Percentiles rank a stretch among this genome's conserved stretches.
phyloP scores from a whole-genome alignment of 1,140 invertebrate species.

The Trichonephila clavata region DNA sequence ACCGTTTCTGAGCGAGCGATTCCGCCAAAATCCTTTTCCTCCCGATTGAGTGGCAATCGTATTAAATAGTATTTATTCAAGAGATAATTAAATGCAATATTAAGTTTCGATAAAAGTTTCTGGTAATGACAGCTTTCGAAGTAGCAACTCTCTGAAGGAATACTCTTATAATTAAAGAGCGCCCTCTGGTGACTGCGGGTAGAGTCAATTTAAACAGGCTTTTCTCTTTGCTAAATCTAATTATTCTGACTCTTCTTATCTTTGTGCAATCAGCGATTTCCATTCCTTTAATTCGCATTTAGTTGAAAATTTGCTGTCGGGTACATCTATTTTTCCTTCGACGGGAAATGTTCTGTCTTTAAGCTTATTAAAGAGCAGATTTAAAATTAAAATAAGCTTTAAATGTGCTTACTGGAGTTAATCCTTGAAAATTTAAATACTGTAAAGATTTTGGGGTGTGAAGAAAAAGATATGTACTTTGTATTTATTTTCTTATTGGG shows the following conservation, averaged over 20 bases:
- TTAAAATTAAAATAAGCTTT: background rate
- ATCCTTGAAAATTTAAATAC: too few species aligned
- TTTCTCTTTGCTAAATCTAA: background rate
- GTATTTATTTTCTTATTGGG: too few species aligned
- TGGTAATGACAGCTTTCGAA: slow-evolving; percentile 8
- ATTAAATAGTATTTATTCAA: slow-evolving; percentile 21
- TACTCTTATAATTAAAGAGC: background rate
- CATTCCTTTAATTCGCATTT: background rate
- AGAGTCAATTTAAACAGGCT: slow-evolving; percentile 12
- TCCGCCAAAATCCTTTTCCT: background rate
- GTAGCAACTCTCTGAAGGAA: background rate
- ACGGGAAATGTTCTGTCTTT: background rate
- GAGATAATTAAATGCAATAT: slow-evolving; percentile 22
- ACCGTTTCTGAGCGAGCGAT: background rate
- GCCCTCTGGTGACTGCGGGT: background rate
- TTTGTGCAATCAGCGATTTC: background rate
- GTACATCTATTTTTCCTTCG: background rate
- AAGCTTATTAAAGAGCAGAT: background rate
- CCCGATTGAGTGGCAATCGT: background rate
- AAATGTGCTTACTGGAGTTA: background rate
- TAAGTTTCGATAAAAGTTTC: background rate
- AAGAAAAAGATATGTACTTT: too few species aligned
- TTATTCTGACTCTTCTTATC: background rate
- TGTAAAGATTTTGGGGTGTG: too few species aligned
- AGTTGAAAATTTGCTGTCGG: background rate